phyloP scores from a whole-genome alignment of 2,888 invertebrate genomes.

The Dynastes maya region DNA sequence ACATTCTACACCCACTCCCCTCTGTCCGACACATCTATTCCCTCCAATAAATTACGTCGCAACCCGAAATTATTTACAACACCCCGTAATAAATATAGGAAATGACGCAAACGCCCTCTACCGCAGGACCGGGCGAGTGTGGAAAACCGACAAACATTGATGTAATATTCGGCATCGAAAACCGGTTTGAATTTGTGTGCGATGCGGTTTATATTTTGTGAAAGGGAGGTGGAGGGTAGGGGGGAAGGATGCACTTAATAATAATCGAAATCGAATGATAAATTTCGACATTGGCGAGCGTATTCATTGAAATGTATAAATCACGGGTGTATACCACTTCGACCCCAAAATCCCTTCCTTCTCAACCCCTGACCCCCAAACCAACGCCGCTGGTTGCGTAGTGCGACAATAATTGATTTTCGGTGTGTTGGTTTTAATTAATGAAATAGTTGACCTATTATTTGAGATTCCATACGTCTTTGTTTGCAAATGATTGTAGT shows the following conservation, averaged over 20 bases:
- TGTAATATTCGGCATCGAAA: slow-evolving; percentile 1
- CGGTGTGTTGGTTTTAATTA: not conserved
- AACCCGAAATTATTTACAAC: no score
- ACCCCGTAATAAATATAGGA: slow-evolving; percentile 7
- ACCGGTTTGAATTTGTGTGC: not conserved
- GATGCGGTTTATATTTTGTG: not conserved
- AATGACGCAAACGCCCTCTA: no score
- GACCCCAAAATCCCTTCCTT: no score
- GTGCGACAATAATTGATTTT: not conserved
- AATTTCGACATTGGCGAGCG: not conserved
- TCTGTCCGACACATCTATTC: no score
- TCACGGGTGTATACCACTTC: not conserved
- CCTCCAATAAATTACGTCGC: no score
- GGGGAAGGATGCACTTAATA: slow-evolving; percentile 3
- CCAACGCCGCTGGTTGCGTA: not conserved
- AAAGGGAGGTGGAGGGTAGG: not conserved
- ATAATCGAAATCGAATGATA: not conserved
- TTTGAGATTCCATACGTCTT: no score
- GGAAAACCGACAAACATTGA: slow-evolving; percentile 17
- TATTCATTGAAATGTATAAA: slow-evolving; percentile 11
- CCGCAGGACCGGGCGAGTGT: not conserved
- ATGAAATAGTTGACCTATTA: not conserved
- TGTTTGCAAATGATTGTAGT: no score
- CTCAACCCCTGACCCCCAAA: no score
- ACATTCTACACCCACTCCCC: no score